Percentiles rank a stretch among this genome's conserved stretches.
Conservation (phyloP, 2,797 vertebrate genomes). For the Tympanoctomys barrerae region DNA sequence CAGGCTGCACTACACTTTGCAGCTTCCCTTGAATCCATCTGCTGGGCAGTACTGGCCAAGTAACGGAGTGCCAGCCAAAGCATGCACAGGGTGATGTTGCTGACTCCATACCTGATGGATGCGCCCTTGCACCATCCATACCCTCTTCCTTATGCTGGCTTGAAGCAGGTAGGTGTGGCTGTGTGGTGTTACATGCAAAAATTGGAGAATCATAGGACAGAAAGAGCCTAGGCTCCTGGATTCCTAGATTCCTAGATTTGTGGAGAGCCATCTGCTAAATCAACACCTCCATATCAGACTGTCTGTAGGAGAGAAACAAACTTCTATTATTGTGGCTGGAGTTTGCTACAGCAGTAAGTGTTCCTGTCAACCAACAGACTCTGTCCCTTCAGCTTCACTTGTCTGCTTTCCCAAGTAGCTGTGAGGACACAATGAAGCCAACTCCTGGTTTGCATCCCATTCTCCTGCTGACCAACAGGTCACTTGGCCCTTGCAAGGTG, state of each 20-base stretch:
- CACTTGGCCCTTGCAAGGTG: not conserved
- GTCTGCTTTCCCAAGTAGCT: not conserved
- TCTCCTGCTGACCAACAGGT: not conserved
- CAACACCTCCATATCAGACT: not conserved
- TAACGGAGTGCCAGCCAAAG: not conserved
- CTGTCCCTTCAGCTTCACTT: not conserved
- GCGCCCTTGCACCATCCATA: rapidly evolving
- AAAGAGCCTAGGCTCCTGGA: not conserved
- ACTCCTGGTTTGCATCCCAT: not conserved
- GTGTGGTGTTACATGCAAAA: not conserved
- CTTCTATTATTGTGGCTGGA: not conserved
- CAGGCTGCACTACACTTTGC: not conserved
- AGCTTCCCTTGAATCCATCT: not conserved
- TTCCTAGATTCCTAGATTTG: not conserved
- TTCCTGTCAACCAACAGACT: not conserved
- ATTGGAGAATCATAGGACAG: not conserved
- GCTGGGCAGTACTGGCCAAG: not conserved
- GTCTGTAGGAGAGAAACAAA: not conserved
- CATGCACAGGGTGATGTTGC: not conserved
- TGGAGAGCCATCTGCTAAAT: not conserved
- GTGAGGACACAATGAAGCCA: not conserved
- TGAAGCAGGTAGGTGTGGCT: not conserved
- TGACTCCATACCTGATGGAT: not conserved
- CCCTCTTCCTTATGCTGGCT: not conserved
- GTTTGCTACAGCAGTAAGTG: not conserved